phyloP scores from a whole-genome alignment of 2,888 invertebrate species.

The Loripinus fragilis region DNA sequence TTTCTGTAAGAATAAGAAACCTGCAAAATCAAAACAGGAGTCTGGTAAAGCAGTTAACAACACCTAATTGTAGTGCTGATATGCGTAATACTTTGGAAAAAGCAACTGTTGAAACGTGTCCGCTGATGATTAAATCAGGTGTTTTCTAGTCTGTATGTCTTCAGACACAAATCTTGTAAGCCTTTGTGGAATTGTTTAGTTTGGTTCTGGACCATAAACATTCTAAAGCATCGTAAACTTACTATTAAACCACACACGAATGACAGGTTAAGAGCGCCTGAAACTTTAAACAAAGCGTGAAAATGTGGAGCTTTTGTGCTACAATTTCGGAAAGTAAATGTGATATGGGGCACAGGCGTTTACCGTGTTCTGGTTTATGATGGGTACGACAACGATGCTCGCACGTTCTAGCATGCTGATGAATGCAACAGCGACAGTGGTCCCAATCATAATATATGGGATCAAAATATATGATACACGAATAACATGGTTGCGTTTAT shows the following conservation, averaged over 20 bases:
- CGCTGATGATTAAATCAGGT: constrained; percentile 53
- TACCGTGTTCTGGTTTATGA: no score
- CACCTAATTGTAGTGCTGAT: constrained; percentile 46
- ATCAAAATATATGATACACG: no score
- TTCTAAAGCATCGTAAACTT: constrained; percentile 57
- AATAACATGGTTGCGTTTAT: no score
- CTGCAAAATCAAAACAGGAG: background rate
- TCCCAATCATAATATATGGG: no score
- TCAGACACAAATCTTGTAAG: constrained; percentile 34
- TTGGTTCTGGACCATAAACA: constrained; percentile 62
- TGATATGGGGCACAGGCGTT: no score
- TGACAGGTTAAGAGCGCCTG: constrained; percentile 6
- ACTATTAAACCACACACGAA: constrained; percentile 57
- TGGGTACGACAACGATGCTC: no score
- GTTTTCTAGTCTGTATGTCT: constrained; percentile 44
- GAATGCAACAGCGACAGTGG: no score
- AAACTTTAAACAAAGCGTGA: background rate
- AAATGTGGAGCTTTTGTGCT: background rate
- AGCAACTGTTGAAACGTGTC: constrained; percentile 28
- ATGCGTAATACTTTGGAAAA: constrained; percentile 42
- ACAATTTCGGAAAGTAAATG: no score
- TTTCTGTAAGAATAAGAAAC: background rate
- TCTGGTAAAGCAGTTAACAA: constrained; percentile 26
- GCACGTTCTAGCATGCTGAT: no score
- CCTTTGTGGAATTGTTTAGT: constrained; percentile 50